Evolutionary conservation across 2,797 vertebrate species (phyloP).

Genomic region (Spinus olivaceus): DNA sequence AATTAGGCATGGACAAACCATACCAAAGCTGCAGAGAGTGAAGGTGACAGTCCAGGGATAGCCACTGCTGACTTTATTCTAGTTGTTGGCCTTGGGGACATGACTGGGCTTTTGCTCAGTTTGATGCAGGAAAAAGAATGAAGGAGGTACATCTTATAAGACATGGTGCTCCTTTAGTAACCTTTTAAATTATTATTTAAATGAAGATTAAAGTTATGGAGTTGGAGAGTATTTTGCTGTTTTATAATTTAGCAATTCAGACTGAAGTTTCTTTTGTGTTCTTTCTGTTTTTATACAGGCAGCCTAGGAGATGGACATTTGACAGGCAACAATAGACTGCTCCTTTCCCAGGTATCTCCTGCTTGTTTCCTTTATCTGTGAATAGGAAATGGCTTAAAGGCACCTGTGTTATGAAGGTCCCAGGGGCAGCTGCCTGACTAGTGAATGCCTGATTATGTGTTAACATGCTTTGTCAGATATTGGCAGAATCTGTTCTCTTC

Average conservation of each 20-base stretch:
- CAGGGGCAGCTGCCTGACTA: conserved; percentile 83
- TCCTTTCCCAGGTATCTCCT: conserved; percentile 86
- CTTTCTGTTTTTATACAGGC: conserved; percentile 65
- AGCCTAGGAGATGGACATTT: conserved; percentile 75
- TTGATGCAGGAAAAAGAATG: conserved; percentile 3
- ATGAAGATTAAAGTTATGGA: conserved; percentile 32
- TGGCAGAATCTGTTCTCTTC: conserved; percentile 87
- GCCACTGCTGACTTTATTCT: conserved; percentile 5
- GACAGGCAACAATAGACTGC: conserved; percentile 81
- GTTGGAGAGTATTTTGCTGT: conserved; percentile 38
- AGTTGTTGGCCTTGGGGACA: background rate
- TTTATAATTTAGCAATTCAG: conserved; percentile 63
- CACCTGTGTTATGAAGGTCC: conserved; percentile 86
- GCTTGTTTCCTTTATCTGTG: conserved; percentile 81
- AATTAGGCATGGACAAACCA: background rate
- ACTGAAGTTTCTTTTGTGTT: conserved; percentile 67
- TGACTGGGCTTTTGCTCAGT: background rate
- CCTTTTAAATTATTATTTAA: background rate
- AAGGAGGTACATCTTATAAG: background rate
- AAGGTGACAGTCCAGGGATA: background rate
- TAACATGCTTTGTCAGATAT: conserved; percentile 86
- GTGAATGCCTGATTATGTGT: conserved; percentile 87
- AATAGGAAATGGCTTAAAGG: conserved; percentile 87
- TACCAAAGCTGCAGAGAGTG: background rate
- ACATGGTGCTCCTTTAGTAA: background rate